These are phyloP conservation scores for Acronicta leporina DNA, from an alignment of 2,888 invertebrate species.

Conservation along the genomic window DNA sequence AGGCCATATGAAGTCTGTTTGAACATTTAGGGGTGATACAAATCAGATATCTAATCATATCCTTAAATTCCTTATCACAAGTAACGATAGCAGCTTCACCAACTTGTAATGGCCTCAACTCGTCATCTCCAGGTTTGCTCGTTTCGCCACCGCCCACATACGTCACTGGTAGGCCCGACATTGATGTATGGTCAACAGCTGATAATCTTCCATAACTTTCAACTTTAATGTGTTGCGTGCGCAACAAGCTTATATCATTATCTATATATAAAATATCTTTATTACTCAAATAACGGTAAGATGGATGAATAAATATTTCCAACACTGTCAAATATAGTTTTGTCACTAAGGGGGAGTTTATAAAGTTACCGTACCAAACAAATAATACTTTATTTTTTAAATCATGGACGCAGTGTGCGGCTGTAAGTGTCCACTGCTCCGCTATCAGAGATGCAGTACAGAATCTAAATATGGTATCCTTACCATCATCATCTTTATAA, in stretches of 20 bases:
- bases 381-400: not conserved
- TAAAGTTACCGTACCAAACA: not conserved
- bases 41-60: no score
- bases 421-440: not conserved
- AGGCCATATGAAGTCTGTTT: no score
- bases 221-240: not conserved
- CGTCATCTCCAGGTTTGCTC: no score
- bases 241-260: not conserved
- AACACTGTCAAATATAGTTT: not conserved
- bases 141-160: not conserved
- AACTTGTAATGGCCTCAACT: no score
- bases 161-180: not conserved
- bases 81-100: no score
- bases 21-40: no score
- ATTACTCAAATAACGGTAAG: not conserved
- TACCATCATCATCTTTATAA: not conserved
- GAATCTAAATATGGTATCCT: not conserved
- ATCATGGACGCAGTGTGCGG: not conserved
- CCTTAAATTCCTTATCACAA: no score
- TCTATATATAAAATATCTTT: not conserved
- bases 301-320: not conserved
- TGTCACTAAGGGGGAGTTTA: not conserved
- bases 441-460: not conserved
- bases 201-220: not conserved
- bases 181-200: not conserved